Evolutionary conservation across 2,888 invertebrate genomes (phyloP).

Genomic region (Zelleria hepariella): DNA sequence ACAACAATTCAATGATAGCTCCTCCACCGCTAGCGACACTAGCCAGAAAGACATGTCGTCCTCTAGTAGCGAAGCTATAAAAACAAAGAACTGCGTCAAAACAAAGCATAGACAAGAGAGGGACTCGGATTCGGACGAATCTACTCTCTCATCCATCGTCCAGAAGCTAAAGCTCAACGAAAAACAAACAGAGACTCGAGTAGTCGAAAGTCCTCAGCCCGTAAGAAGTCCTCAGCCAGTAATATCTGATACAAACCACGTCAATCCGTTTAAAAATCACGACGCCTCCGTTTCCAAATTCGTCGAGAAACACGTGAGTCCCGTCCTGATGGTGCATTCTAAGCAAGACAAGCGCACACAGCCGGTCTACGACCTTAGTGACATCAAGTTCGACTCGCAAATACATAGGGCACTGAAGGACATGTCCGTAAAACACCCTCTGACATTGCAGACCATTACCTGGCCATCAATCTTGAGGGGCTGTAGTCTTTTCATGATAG

Average conservation of each 20-base stretch:
- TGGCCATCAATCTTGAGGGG: constrained; percentile 80
- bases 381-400: constrained; percentile 40
- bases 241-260: constrained; percentile 20
- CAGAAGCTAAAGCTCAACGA: constrained; percentile 5
- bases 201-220: constrained; percentile 3
- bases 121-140: constrained; percentile 16
- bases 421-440: constrained; percentile 46
- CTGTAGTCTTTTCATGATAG: constrained; percentile 75
- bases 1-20: not conserved
- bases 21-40: not conserved
- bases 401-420: constrained; percentile 38
- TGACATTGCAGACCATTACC: constrained; percentile 75
- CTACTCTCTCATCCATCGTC: constrained; percentile 7
- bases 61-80: not conserved
- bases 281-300: constrained; percentile 47
- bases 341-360: constrained; percentile 42
- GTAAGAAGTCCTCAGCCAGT: constrained; percentile 8
- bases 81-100: not conserved
- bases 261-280: constrained; percentile 51
- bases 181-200: not conserved
- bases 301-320: constrained; percentile 51
- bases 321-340: constrained; percentile 54
- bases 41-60: not conserved
- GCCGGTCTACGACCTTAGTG: constrained; percentile 34
- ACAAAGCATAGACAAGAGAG: not conserved